phyloP scores from a whole-genome alignment of 1,140 invertebrate genomes.

The Aethina tumida region DNA sequence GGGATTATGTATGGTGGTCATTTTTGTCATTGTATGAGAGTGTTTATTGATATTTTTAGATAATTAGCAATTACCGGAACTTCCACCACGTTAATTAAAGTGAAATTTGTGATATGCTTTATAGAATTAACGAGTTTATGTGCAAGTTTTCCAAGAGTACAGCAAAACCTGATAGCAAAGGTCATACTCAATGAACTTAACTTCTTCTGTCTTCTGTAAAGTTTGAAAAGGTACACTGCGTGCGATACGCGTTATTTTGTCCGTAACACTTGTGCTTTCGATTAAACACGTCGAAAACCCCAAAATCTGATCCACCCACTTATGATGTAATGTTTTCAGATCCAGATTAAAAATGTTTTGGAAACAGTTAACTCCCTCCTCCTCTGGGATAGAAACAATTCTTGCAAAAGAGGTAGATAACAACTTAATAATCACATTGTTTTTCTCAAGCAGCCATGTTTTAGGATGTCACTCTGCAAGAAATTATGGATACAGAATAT shows the following conservation, averaged over 20 bases:
- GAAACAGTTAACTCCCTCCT: slow-evolving; percentile 62
- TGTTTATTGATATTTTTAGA: slow-evolving; percentile 15
- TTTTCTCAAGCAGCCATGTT: slow-evolving; percentile 27
- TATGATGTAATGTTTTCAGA: slow-evolving; percentile 10
- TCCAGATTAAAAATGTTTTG: slow-evolving; percentile 59
- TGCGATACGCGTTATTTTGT: slow-evolving; percentile 3
- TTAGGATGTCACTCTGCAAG: slow-evolving; percentile 81
- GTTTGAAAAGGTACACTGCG: slow-evolving; percentile 19
- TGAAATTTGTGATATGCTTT: slow-evolving; percentile 31
- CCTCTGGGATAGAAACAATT: slow-evolving; percentile 62
- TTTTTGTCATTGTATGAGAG: slow-evolving; percentile 21
- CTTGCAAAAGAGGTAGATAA: slow-evolving; percentile 62
- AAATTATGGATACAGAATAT: slow-evolving; percentile 89
- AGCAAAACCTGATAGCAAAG: slow-evolving; percentile 20
- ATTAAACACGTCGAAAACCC: background rate
- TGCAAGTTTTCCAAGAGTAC: slow-evolving; percentile 19
- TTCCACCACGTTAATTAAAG: slow-evolving; percentile 16
- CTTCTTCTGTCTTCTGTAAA: slow-evolving; percentile 27
- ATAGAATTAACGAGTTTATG: slow-evolving; percentile 18
- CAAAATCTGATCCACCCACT: slow-evolving; percentile 2
- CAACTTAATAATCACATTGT: slow-evolving; percentile 1
- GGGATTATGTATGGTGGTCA: slow-evolving; percentile 30
- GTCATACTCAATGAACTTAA: slow-evolving; percentile 35
- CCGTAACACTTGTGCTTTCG: background rate
- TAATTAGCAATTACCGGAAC: slow-evolving; percentile 14